Conservation (phyloP, 2,797 vertebrate genomes). For the Hypotaenidia okinawae region DNA sequence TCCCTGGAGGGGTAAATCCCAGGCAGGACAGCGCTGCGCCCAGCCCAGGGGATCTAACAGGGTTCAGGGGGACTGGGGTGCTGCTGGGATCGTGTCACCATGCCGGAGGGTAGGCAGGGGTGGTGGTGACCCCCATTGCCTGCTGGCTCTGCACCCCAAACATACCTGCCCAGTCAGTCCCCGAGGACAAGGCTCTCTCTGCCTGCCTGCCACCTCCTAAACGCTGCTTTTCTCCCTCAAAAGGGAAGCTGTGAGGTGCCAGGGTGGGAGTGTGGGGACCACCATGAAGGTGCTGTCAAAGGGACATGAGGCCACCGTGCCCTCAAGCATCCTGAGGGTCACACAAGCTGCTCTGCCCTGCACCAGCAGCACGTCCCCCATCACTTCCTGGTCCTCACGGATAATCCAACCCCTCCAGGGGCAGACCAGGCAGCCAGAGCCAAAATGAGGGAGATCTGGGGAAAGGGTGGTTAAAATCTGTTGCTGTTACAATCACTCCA, state of each 20-base stretch:
- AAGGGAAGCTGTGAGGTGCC: not conserved
- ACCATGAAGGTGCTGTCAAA: accelerated
- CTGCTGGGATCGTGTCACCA: not conserved
- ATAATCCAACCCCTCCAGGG: not conserved
- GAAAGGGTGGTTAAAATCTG: too few relatives aligned
- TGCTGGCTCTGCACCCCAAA: not conserved
- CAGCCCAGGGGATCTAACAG: accelerated
- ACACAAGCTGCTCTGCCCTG: not conserved
- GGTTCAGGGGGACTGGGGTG: not conserved
- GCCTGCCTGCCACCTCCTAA: not conserved
- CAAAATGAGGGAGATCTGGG: not conserved
- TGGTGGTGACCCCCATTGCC: not conserved
- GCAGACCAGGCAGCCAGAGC: not conserved
- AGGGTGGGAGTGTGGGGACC: not conserved
- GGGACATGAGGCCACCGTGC: accelerated
- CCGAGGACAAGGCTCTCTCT: not conserved
- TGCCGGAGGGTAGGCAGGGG: accelerated
- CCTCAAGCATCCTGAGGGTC: not conserved
- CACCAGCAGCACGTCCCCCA: accelerated
- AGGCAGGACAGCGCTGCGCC: accelerated
- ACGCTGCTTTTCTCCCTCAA: not conserved
- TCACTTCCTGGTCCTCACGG: not conserved
- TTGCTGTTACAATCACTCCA: not conserved
- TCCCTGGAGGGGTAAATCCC: not conserved
- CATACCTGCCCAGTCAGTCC: accelerated